Evolutionary conservation across 2,797 vertebrate genomes (phyloP).

Genomic region (Phrynocephalus forsythii): DNA sequence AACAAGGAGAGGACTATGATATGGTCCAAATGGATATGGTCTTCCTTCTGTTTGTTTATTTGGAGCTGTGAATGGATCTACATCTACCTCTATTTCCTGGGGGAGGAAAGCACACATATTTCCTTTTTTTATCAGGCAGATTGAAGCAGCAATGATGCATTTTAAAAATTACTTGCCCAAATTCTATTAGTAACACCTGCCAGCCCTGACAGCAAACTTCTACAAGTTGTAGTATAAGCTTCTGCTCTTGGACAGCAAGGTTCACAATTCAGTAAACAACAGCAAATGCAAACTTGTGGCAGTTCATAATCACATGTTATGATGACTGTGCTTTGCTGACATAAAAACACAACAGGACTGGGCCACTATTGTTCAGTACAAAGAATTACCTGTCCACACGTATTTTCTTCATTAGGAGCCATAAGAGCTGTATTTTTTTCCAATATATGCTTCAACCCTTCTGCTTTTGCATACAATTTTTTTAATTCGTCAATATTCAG

Average conservation of each 20-base stretch:
- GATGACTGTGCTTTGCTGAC: no score
- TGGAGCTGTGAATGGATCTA: constrained; percentile 79
- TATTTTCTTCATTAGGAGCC: constrained; percentile 61
- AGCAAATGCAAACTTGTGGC: background rate
- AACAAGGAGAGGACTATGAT: constrained; percentile 91
- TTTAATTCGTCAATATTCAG: constrained; percentile 88
- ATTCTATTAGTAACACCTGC: no score
- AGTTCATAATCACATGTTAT: background rate
- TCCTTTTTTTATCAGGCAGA: background rate
- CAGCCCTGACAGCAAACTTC: background rate
- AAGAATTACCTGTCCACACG: constrained; percentile 81
- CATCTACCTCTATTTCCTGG: constrained; percentile 85
- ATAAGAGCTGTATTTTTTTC: constrained; percentile 74
- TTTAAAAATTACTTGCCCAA: constrained; percentile 2
- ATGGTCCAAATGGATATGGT: constrained; percentile 85
- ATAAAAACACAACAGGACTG: no score
- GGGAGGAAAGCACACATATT: constrained; percentile 46
- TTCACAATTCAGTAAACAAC: no score
- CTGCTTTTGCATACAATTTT: constrained; percentile 81
- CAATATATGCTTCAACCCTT: constrained; percentile 84
- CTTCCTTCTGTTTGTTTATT: constrained; percentile 79
- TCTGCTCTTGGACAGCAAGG: no score
- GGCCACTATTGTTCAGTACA: constrained; percentile 24
- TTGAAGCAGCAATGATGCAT: background rate
- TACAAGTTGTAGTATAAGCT: background rate